These are phyloP conservation scores for Phrynosoma platyrhinos DNA, from an alignment of 2,113 vertebrate species.

Conservation along the genomic window DNA sequence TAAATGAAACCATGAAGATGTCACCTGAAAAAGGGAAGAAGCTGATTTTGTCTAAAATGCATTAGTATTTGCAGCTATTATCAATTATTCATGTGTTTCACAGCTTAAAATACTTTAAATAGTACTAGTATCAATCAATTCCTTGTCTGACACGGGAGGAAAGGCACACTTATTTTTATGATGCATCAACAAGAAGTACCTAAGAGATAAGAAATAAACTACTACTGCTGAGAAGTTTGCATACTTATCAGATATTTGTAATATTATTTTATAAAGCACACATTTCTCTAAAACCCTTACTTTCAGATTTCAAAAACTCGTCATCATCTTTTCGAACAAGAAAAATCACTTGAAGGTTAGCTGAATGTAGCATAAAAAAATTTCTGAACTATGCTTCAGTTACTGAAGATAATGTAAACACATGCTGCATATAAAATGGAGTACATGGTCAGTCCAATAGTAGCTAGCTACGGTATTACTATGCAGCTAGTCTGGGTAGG, in stretches of 20 bases:
- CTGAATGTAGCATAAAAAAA: not conserved
- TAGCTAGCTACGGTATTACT: not conserved
- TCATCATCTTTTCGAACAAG: not conserved
- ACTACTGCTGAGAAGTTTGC: not conserved
- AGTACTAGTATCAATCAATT: not conserved
- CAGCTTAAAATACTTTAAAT: not conserved
- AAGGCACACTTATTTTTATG: not conserved
- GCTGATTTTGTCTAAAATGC: not conserved
- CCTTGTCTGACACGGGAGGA: not conserved
- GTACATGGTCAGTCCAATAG: not conserved
- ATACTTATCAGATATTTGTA: not conserved
- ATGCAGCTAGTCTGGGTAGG: not conserved
- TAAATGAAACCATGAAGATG: constrained; percentile 26
- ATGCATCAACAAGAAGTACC: not conserved
- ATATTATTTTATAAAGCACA: not conserved
- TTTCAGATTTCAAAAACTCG: not conserved
- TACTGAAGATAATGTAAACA: not conserved
- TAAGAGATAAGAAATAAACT: not conserved
- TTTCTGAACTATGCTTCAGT: not conserved
- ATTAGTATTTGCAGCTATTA: not conserved
- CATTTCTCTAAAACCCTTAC: not conserved
- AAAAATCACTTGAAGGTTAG: not conserved
- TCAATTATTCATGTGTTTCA: not conserved
- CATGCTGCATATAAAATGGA: not conserved
- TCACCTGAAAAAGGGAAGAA: not conserved